Evolutionary conservation across 2,113 vertebrate species (phyloP), one percentile per base, ranked within the genome.

Genomic region (Chlorocebus sabaeus): DNA sequence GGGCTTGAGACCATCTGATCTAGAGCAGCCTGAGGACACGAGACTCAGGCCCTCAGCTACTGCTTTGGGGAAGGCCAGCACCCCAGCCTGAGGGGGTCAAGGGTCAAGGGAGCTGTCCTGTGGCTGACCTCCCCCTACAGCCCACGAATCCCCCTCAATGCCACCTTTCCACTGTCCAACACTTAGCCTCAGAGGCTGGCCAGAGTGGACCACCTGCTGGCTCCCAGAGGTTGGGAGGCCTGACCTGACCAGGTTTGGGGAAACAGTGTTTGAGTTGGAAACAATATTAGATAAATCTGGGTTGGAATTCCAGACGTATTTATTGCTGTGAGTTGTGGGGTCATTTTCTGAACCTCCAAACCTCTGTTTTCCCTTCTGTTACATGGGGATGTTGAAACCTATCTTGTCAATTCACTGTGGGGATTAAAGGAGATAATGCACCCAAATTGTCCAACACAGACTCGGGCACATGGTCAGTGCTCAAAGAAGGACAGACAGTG

Each of bases 391-490:
- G 16, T 61, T 32, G 6, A 16, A 38, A 32, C 80, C 8, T 38
- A 43, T 48, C 38, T 23, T 23, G 25, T 38, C 10, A 83, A 57
- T 32, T 30, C 70, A 70, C 40, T 1, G 0, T 35, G 22, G 40
- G n/a, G 50, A 17, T 40, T 18, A 25, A 73, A 82, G 50, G 73
- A 52, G 32, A 20, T 14, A 52, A 22, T 2, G 35, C 18, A 23
- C 9, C n/a, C 40, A 1, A 57, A 27, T 14, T 30, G 22, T 20
- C 72, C 45, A 4, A 8, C 18, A 5, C 18, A 8, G 67, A 75
- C 11, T 86, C 6, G 3, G 52, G 20, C n/a, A 6, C 2, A 0
- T 0, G 27, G 23, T 6, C 38, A 0, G 27, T 11, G 70, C 30
- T 78, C 50, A 13, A 10, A 48, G 76, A 61, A 27, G n/a, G 55